Evolutionary conservation across 2,888 invertebrate genomes (phyloP).

Genomic region (Metacarcinus magister): DNA sequence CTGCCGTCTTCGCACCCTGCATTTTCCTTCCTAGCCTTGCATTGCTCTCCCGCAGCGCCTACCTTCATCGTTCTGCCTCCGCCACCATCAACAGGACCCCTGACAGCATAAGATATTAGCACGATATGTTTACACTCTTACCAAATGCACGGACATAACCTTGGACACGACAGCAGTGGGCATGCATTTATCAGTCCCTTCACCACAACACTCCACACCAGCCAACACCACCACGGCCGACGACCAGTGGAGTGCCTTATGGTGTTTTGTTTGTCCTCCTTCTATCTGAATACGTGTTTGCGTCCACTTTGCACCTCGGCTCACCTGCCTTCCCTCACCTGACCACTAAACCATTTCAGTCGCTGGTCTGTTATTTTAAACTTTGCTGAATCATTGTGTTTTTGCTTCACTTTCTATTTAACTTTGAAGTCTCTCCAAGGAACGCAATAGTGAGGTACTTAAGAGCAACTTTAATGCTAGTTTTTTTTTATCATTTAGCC

Average conservation of each 20-base stretch:
- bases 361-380: not conserved
- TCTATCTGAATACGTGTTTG: not conserved
- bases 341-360: not conserved
- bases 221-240: not conserved
- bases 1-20: not conserved
- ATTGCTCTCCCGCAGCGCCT: not conserved
- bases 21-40: not conserved
- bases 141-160: conserved; percentile 26
- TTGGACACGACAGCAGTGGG: conserved; percentile 14
- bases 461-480: not conserved
- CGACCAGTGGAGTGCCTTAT: not conserved
- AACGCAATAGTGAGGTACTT: not conserved
- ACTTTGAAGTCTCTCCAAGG: not conserved
- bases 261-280: not conserved
- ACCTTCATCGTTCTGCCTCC: not conserved
- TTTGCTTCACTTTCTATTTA: not conserved
- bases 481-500: not conserved
- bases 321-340: not conserved
- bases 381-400: not conserved
- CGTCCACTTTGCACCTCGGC: not conserved
- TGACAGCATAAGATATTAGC: not conserved
- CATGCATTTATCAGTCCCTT: conserved; percentile 4
- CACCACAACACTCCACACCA: conserved; percentile 12
- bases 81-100: not conserved
- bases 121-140: conserved; percentile 15